These are phyloP conservation scores for Lasioglossum zephyrum DNA, from an alignment of 2,888 invertebrate species.

Conservation along the genomic window DNA sequence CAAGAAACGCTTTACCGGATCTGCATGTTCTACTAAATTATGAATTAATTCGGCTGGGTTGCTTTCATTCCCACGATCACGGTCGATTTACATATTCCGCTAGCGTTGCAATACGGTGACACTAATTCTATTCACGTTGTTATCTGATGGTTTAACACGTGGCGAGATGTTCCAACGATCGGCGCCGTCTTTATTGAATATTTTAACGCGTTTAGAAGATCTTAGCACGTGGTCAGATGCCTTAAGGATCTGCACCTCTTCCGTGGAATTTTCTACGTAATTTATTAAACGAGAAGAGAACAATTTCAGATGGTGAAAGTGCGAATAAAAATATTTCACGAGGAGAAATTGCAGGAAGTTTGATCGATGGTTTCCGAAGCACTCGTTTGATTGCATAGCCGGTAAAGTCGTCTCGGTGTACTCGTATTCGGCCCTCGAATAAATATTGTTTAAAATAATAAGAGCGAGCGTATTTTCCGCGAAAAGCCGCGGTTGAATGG, in stretches of 20 bases:
- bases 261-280: not conserved
- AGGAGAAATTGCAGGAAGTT: not conserved
- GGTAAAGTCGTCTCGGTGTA: not conserved
- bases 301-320: not conserved
- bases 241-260: not conserved
- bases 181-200: not conserved
- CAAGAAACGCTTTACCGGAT: not conserved
- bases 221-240: not conserved
- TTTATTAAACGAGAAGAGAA: not conserved
- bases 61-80: not conserved
- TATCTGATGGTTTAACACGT: not conserved
- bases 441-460: slow-evolving; percentile 43
- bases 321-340: not conserved
- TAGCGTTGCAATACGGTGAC: not conserved
- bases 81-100: not conserved
- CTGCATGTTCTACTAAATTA: not conserved
- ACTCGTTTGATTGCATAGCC: not conserved
- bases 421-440: not conserved
- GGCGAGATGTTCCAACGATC: not conserved
- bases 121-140: not conserved
- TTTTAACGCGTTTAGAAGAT: not conserved
- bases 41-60: not conserved
- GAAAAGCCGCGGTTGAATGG: slow-evolving; percentile 14
- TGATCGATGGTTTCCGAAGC: not conserved
- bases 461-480: not conserved